Conservation (phyloP, 2,797 vertebrate genomes). For the Amblyraja radiata region DNA sequence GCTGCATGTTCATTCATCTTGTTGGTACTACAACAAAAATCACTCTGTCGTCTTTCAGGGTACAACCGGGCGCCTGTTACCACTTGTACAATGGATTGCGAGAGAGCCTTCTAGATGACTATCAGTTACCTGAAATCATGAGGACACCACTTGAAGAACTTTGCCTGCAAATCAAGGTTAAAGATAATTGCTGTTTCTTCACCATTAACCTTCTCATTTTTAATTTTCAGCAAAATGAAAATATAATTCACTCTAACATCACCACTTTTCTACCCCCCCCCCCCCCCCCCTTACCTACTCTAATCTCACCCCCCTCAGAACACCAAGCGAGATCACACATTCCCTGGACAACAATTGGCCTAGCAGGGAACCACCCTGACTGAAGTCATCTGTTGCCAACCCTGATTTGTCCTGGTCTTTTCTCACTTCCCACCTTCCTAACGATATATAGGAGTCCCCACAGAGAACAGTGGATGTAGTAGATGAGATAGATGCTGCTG, state of each 20-base stretch:
- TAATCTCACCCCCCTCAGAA: too few relatives aligned
- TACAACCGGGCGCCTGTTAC: conserved; percentile 88
- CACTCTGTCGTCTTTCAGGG: conserved; percentile 57
- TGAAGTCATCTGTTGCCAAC: too few relatives aligned
- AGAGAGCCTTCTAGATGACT: conserved; percentile 82
- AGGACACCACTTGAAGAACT: conserved; percentile 92
- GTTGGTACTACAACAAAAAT: not conserved
- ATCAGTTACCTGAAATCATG: conserved; percentile 92
- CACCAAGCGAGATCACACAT: too few relatives aligned
- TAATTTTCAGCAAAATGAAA: not conserved
- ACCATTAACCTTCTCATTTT: not conserved
- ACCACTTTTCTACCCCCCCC: too few relatives aligned
- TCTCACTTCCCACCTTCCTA: too few relatives aligned
- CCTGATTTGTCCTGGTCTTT: too few relatives aligned
- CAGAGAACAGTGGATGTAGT: too few relatives aligned
- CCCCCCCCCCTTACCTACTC: too few relatives aligned
- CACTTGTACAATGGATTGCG: conserved; percentile 89
- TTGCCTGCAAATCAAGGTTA: conserved; percentile 94
- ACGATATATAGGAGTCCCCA: too few relatives aligned
- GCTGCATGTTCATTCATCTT: not conserved
- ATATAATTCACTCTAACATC: too few relatives aligned
- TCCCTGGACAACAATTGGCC: not conserved
- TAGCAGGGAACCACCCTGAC: too few relatives aligned
- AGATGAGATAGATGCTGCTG: too few relatives aligned
- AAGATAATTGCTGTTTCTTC: not conserved